A percentile compares a stretch with the other conserved stretches of the same genome.
These are phyloP conservation scores for Danionella dracula DNA, from an alignment of 2,797 vertebrate species.

Conservation along the genomic window DNA sequence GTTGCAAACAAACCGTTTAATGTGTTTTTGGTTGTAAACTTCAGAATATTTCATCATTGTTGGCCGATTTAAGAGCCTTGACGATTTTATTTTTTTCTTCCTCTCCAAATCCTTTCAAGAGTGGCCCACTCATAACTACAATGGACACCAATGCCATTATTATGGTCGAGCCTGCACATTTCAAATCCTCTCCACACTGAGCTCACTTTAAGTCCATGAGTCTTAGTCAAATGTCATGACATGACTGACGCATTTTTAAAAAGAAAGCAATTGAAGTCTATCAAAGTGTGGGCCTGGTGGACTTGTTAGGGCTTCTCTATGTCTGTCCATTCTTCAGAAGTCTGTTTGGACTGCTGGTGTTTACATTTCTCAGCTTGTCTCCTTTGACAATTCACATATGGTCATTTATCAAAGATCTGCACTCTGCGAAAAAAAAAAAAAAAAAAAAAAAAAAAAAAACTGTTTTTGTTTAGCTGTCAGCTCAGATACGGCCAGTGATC, in stretches of 20 bases:
- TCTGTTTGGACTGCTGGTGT: conserved; percentile 34
- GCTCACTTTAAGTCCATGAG: conserved; percentile 32
- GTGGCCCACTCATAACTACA: conserved; percentile 3
- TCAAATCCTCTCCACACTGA: conserved; percentile 16
- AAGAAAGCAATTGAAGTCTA: conserved; percentile 17
- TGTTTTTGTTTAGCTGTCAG: conserved; percentile 42
- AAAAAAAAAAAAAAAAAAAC: too few species aligned
- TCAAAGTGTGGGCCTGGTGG: conserved; percentile 29
- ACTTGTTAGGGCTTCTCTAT: conserved; percentile 34
- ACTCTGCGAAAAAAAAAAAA: too few species aligned
- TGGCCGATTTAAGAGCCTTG: conserved; percentile 46
- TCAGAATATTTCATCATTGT: conserved; percentile 67
- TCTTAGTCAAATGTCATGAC: conserved; percentile 42
- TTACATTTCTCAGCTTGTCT: conserved; percentile 29
- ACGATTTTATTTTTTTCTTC: conserved; percentile 45
- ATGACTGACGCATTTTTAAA: conserved; percentile 40
- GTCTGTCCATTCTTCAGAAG: conserved; percentile 35
- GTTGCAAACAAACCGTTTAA: too few species aligned
- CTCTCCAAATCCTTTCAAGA: conserved; percentile 40
- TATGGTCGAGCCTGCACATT: conserved; percentile 28
- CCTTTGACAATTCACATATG: conserved; percentile 43
- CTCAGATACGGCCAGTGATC: conserved; percentile 44
- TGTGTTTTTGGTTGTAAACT: conserved; percentile 56
- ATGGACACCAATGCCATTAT: background rate
- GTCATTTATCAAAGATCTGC: conserved; percentile 47